Evolutionary conservation across 2,797 vertebrate genomes (phyloP), one percentile per base, ranked within the genome.

Genomic region (Coregonus sp.): DNA sequence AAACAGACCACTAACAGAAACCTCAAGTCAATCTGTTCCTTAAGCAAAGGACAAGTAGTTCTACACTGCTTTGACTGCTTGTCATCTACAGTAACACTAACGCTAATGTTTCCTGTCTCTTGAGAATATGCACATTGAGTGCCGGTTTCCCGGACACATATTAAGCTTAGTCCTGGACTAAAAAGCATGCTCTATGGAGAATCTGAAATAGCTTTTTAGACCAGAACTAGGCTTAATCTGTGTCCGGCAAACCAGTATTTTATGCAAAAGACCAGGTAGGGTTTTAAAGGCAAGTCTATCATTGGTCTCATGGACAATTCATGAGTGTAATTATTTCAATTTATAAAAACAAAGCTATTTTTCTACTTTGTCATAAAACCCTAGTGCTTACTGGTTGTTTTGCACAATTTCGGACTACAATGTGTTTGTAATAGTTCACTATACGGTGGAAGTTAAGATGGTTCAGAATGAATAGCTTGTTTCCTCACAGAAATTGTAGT

Each of bases 331-430:
- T 79, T 75, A 68, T 12, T n/a, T 40, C 73, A 4, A 77, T 70
- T 51, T 75, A 35, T 3, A 77, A 33, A 82, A 76, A 86, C 54
- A 86, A 78, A 63, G 52, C 16, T 90, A 92, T 93, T 93, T 93
- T 93, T 92, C 70, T 47, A 47, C 40, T 47, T 2, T 47, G 29
- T 72, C 65, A 31, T 72, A 63, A 20, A 71, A 33, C 2, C 0
- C 69, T 1, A 56, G 0, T 3, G 14, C 40, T 81, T 47, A 47
- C 35, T 81, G 59, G 15, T 50, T 78, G 29, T 1, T 50, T 75
- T 35, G 70, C 47, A 25, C 63, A 72, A 11, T 47, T 51, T 35
- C 54, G 33, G 56, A 65, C 16, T 25, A 33, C 6, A 77, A 65
- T 33, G 5, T 18, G 6, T 15, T 54, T 72, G 72, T 25, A 61